These are phyloP conservation scores for Caiman crocodilus DNA, from an alignment of 2,797 vertebrate genomes.

Conservation along the genomic window DNA sequence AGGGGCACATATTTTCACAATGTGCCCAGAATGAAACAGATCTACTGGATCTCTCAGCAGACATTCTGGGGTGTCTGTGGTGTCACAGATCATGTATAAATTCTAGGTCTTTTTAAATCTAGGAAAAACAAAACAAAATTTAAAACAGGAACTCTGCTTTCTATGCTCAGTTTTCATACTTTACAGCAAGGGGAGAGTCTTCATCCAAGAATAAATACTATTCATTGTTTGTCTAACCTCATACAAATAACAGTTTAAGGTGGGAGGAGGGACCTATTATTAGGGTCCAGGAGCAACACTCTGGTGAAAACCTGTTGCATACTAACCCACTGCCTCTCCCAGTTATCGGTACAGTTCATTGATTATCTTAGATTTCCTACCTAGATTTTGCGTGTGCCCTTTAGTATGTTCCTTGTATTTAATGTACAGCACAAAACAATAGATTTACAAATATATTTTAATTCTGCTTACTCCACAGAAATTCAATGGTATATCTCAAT, in stretches of 20 bases:
- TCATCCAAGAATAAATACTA: neutral
- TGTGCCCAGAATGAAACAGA: slow-evolving; percentile 88
- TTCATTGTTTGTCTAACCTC: too few species aligned
- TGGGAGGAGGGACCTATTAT: too few species aligned
- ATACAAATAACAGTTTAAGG: too few species aligned
- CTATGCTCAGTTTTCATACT: neutral
- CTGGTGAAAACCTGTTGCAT: neutral
- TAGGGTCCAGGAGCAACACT: neutral
- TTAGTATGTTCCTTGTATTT: neutral
- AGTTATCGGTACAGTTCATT: neutral
- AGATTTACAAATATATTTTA: neutral
- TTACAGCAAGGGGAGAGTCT: neutral
- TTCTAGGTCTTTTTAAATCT: slow-evolving; percentile 46
- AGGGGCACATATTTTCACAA: slow-evolving; percentile 93
- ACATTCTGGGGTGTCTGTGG: slow-evolving; percentile 38
- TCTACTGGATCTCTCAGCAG: slow-evolving; percentile 82
- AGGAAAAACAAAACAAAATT: slow-evolving; percentile 35
- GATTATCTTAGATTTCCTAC: neutral
- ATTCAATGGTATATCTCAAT: too few species aligned
- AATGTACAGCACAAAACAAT: neutral
- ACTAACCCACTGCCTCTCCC: neutral
- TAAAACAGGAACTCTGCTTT: neutral
- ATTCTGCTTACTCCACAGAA: neutral
- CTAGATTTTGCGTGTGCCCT: neutral
- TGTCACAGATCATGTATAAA: slow-evolving; percentile 58